Percentiles rank a stretch among this genome's conserved stretches.
Evolutionary conservation across 2,888 invertebrate species (phyloP).

Genomic region (Meteorus cinctellus): DNA sequence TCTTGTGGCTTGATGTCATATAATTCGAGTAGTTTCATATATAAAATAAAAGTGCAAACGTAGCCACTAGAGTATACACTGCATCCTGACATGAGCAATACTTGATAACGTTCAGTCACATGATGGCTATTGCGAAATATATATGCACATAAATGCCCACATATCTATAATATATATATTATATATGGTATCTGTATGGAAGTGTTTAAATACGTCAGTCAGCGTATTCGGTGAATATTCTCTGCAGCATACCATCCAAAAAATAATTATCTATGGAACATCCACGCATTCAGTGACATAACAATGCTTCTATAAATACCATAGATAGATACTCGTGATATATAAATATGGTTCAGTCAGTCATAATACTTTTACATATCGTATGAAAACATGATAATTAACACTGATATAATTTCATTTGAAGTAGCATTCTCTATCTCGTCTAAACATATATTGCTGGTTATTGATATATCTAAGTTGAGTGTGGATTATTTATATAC

Average conservation of each 20-base stretch:
- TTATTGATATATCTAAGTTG: no score
- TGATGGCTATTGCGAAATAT: neutral
- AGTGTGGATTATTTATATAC: no score
- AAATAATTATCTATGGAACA: neutral
- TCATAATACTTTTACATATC: no score
- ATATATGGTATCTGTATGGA: neutral
- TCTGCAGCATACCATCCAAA: neutral
- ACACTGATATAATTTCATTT: no score
- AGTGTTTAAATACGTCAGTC: neutral
- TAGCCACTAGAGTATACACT: neutral
- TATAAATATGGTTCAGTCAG: neutral
- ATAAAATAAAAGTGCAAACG: conserved; percentile 19
- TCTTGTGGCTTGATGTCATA: conserved; percentile 13
- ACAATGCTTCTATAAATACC: neutral
- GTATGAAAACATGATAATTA: no score
- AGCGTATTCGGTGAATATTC: neutral
- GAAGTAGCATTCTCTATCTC: no score
- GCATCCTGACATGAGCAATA: neutral
- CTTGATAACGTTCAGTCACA: conserved; percentile 7
- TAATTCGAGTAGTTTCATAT: conserved; percentile 15
- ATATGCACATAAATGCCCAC: neutral
- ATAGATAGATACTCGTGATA: neutral
- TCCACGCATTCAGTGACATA: neutral
- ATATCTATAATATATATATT: neutral
- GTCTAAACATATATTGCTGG: neutral